phyloP scores from a whole-genome alignment of 2,113 vertebrate species.

The Lethenteron reissneri region DNA sequence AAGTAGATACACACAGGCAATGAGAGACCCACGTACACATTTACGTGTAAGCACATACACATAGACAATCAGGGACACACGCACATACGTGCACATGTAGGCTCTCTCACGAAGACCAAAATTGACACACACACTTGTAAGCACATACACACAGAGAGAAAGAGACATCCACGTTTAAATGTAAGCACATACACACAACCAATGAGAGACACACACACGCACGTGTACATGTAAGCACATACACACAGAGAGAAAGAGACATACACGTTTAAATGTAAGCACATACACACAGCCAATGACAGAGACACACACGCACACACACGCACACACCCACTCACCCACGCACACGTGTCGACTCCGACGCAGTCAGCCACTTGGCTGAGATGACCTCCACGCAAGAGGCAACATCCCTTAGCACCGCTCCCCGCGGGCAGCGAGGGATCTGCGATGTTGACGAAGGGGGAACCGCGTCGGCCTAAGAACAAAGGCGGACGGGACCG shows the following conservation, averaged over 20 bases:
- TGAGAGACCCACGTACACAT: neutral
- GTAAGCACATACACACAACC: neutral
- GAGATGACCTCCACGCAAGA: too few species aligned
- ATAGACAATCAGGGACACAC: neutral
- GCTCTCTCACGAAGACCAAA: neutral
- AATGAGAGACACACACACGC: neutral
- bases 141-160: slow-evolving; percentile 3
- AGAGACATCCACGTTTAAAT: neutral
- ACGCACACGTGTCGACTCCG: neutral
- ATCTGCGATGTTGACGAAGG: too few species aligned
- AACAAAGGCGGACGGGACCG: too few species aligned
- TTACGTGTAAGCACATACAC: neutral
- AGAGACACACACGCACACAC: neutral
- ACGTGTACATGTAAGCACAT: neutral
- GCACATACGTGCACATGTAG: neutral
- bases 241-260: slow-evolving; percentile 3
- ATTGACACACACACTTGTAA: neutral
- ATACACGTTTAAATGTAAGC: neutral
- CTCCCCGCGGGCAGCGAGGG: too few species aligned
- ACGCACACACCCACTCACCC: neutral
- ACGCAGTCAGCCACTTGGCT: neutral
- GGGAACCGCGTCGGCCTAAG: too few species aligned
- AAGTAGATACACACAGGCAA: neutral
- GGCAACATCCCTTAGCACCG: too few species aligned
- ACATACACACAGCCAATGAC: neutral